A percentile compares a stretch with the other conserved stretches of the same genome.
Conservation (phyloP, 2,113 vertebrate genomes). For the Dipodomys ordii region DNA sequence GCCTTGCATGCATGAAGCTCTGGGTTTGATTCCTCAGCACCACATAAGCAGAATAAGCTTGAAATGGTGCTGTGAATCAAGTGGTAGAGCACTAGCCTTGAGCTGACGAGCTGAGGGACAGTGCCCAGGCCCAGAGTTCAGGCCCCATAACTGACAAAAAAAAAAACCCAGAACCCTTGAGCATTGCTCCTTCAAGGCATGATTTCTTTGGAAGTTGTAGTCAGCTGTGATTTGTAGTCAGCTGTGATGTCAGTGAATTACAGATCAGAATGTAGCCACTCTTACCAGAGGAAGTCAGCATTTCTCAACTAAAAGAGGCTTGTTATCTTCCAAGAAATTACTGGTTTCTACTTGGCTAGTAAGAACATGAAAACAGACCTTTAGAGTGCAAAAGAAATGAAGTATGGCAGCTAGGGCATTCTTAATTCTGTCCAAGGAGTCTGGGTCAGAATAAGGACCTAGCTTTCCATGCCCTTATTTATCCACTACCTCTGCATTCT, state of each 20-base stretch:
- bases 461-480: background rate
- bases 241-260: background rate
- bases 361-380: background rate
- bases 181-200: background rate
- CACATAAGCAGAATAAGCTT: too few species aligned
- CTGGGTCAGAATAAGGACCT: background rate
- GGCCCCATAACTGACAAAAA: too few species aligned
- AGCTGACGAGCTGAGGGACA: too few species aligned
- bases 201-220: background rate
- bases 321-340: conserved; percentile 45
- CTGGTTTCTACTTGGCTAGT: background rate
- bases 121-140: too few species aligned
- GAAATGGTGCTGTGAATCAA: too few species aligned
- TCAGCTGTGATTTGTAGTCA: background rate
- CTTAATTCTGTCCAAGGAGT: background rate
- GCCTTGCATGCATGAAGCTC: too few species aligned
- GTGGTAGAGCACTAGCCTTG: too few species aligned
- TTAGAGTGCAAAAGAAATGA: background rate
- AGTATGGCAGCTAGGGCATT: background rate
- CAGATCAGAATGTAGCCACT: background rate
- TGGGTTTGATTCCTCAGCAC: too few species aligned
- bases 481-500: background rate
- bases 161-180: background rate
- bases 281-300: background rate
- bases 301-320: conserved; percentile 17